A percentile compares a stretch with the other conserved stretches of the same genome.
These are phyloP conservation scores for Plebejus anna DNA, from an alignment of 2,888 invertebrate species.

Conservation along the genomic window DNA sequence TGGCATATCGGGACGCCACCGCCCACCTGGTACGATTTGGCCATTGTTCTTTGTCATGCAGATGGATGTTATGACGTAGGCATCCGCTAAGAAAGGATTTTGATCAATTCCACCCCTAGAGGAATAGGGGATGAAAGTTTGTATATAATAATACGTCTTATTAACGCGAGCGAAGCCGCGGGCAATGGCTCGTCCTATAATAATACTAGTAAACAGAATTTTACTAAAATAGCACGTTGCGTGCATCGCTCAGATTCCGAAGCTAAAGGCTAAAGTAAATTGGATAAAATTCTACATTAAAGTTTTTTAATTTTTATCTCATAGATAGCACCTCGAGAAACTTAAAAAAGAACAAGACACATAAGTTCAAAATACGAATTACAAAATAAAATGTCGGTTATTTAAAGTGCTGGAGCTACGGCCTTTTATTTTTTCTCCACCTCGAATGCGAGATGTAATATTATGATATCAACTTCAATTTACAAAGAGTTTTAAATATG, in stretches of 20 bases:
- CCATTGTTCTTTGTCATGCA: no score
- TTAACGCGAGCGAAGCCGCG: no score
- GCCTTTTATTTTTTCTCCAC: constrained; percentile 32
- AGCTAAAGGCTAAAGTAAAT: constrained; percentile 11
- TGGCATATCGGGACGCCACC: no score
- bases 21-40: no score
- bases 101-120: no score
- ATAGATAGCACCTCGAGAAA: constrained; percentile 4
- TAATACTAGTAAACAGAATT: neutral
- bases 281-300: neutral
- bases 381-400: constrained; percentile 29
- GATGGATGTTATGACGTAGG: no score
- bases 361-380: constrained; percentile 17
- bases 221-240: neutral
- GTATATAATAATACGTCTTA: no score
- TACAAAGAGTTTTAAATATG: constrained; percentile 35
- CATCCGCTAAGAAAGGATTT: no score
- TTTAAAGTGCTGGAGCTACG: constrained; percentile 30
- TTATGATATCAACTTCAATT: constrained; percentile 40
- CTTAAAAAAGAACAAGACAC: neutral
- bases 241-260: neutral
- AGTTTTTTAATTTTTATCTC: constrained; percentile 16
- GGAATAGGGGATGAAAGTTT: no score
- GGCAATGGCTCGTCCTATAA: no score
- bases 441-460: constrained; percentile 35